Conservation (phyloP, 2,113 vertebrate genomes). For the Hylia prasina region DNA sequence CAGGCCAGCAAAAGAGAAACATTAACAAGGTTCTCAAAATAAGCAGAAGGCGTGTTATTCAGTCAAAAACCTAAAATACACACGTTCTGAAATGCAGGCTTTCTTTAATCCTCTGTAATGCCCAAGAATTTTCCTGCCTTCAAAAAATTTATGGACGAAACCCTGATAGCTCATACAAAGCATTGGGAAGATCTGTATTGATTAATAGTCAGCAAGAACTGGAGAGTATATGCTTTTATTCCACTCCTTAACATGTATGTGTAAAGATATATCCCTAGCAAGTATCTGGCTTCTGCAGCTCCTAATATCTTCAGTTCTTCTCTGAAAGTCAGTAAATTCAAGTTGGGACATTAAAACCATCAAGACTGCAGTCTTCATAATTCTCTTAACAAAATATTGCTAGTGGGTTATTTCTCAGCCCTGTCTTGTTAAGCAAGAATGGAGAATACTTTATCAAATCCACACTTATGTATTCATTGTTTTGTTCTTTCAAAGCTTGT, state of each 20-base stretch:
- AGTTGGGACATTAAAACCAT: not conserved
- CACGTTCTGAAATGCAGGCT: not conserved
- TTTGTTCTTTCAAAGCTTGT: not conserved
- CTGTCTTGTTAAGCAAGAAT: not conserved
- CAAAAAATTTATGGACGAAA: not conserved
- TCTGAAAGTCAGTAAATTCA: not conserved
- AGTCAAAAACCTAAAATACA: not conserved
- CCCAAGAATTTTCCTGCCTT: not conserved
- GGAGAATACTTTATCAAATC: not conserved
- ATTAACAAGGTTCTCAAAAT: not conserved
- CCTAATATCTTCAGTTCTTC: not conserved
- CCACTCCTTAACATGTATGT: not conserved
- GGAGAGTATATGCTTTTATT: not conserved
- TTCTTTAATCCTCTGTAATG: rapidly evolving
- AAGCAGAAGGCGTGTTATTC: not conserved
- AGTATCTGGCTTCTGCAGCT: not conserved
- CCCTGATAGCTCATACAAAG: not conserved
- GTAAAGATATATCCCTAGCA: not conserved
- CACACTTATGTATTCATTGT: not conserved
- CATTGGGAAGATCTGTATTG: not conserved
- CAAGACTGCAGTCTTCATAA: not conserved
- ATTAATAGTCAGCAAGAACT: not conserved
- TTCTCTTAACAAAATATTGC: not conserved
- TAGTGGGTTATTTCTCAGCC: not conserved
- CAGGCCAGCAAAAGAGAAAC: not conserved